Evolutionary conservation across 2,888 invertebrate genomes (phyloP), one percentile per base, ranked within the genome.

Genomic region (Diadegma fenestrale): DNA sequence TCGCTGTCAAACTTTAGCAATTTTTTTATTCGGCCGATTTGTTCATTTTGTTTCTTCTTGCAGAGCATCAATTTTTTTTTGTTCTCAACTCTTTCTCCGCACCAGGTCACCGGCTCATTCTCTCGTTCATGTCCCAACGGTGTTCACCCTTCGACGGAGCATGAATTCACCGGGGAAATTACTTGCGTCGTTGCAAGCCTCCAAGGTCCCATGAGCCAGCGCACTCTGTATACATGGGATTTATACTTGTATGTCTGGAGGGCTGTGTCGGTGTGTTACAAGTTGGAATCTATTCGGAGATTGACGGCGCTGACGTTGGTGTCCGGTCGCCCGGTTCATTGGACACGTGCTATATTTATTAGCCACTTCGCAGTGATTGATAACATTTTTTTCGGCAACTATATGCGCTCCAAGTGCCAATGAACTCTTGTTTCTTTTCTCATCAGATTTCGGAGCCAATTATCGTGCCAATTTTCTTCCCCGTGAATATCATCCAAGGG

Each of bases 111-210:
- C 68, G 66, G 54, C 75, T 79, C 85, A 54, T 64, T 81, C 80
- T 73, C 82, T 77, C 30, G 66, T 68, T 71, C 45, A 48, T 64
- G 58, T 71, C 80, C 85, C 76, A 33, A 64, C 51, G 77, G 77
- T 54, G 80, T 72, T 77, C 72, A 73, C 80, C 85, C 82, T 77
- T 82, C 82, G 85, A 48, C 77, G 80, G 82, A 82, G 82, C 82
- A 78, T 77, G 85, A 86, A 86, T 86, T 68, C 82, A 51, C 85
- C 85, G 80, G 82, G 85, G 85, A 86, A 86, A 86, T 86, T 80
- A 86, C 82, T 82, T 85, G 76, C 85, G 76, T 61, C 71, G 85
- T 26, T 80, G 85, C 66, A 82, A 73, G 76, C 82, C 80, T 80
- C 68, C 71, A 43, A 54, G 72, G 75, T 80, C 82, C 73, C 85